phyloP scores from a whole-genome alignment of 2,113 vertebrate genomes.

The Salvelinus alpinus region DNA sequence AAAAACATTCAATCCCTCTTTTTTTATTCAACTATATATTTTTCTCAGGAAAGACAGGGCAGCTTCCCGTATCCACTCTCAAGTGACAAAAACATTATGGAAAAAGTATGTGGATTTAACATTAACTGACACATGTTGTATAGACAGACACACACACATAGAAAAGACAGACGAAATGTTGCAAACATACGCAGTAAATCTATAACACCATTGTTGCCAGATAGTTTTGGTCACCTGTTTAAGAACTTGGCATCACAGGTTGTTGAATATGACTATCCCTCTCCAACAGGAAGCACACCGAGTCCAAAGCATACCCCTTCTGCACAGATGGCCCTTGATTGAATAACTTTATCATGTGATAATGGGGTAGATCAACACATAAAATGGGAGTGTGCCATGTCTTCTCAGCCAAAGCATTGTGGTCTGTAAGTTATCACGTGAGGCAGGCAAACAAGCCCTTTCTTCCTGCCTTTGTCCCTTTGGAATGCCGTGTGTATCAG shows the following conservation, averaged over 20 bases:
- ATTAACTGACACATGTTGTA: background rate
- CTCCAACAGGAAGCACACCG: background rate
- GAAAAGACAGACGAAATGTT: background rate
- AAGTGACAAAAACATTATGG: background rate
- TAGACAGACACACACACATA: background rate
- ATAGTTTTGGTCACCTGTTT: no score
- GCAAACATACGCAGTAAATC: background rate
- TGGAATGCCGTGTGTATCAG: conserved; percentile 59
- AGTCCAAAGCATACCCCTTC: background rate
- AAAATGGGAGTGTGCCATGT: conserved; percentile 12
- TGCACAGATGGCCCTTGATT: conserved; percentile 7
- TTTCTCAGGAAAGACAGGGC: conserved; percentile 7
- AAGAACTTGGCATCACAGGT: no score
- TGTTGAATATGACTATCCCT: background rate
- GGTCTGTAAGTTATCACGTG: background rate
- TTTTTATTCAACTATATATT: background rate
- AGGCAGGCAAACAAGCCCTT: conserved; percentile 41
- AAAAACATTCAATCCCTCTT: conserved; percentile 38
- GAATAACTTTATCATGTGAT: conserved; percentile 7
- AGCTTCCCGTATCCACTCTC: conserved; percentile 15
- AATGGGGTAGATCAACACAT: background rate
- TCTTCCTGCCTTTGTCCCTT: conserved; percentile 69
- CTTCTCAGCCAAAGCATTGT: conserved; percentile 17
- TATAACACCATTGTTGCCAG: background rate
- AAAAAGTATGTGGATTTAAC: background rate